phyloP scores from a whole-genome alignment of 2,113 vertebrate species.

The Morone chrysops region DNA sequence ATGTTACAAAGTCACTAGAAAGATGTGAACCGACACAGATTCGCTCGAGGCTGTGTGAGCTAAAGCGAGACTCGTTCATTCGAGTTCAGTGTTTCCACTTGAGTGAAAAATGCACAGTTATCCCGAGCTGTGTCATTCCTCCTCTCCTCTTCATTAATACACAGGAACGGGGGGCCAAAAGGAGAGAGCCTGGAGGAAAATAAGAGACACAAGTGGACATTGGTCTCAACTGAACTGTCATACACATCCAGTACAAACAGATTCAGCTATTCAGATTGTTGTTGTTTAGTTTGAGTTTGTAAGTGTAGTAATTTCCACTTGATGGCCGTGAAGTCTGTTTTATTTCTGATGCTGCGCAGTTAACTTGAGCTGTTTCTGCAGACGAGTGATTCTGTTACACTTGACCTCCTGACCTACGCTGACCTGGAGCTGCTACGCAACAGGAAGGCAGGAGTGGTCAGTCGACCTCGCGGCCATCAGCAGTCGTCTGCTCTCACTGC shows the following conservation, averaged over 20 bases:
- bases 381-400: constrained; percentile 92
- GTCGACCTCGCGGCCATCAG: constrained; percentile 80
- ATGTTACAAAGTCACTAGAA: constrained; percentile 21
- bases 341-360: background rate
- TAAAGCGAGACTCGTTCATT: constrained; percentile 44
- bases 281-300: background rate
- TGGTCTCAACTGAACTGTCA: background rate
- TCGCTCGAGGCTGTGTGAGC: constrained; percentile 56
- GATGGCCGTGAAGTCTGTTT: too few relatives aligned
- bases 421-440: constrained; percentile 92
- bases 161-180: background rate
- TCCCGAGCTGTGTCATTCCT: constrained; percentile 32
- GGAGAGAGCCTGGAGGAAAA: constrained; percentile 3
- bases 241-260: background rate
- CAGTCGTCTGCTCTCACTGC: constrained; percentile 87
- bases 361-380: constrained; percentile 65
- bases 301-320: too few relatives aligned
- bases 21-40: constrained; percentile 43
- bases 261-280: background rate
- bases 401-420: constrained; percentile 92
- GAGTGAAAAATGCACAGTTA: constrained; percentile 52
- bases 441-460: constrained; percentile 85
- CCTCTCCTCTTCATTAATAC: constrained; percentile 24
- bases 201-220: background rate
- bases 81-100: constrained; percentile 59